Evolutionary conservation across 2,888 invertebrate species (phyloP).

Genomic region (Torymus auratus): DNA sequence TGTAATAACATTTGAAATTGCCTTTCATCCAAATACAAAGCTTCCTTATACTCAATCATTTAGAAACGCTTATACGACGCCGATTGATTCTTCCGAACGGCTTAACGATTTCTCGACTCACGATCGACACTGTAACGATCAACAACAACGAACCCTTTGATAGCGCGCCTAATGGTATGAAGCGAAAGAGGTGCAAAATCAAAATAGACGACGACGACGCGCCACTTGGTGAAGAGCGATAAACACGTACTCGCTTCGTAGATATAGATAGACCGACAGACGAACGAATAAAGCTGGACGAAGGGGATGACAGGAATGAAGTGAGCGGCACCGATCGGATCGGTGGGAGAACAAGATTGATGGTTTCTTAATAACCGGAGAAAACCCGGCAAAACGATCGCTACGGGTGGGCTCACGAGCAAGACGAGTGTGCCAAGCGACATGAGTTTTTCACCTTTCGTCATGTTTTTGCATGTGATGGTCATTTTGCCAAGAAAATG

Average conservation of each 20-base stretch:
- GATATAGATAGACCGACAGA: slow-evolving; percentile 21
- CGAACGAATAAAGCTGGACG: slow-evolving; percentile 18
- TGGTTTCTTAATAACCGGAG: slow-evolving; percentile 74
- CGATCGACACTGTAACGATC: background rate
- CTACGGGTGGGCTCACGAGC: slow-evolving; percentile 62
- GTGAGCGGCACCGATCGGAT: slow-evolving; percentile 5
- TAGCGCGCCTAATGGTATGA: background rate
- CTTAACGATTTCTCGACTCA: background rate
- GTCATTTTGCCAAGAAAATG: too few relatives aligned
- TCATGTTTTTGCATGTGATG: too few relatives aligned
- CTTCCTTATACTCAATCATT: too few relatives aligned
- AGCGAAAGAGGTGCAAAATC: slow-evolving; percentile 10
- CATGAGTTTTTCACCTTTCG: slow-evolving; percentile 64
- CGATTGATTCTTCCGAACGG: too few relatives aligned
- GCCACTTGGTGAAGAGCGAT: background rate
- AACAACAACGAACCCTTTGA: background rate
- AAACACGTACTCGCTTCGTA: slow-evolving; percentile 22
- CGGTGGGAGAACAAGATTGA: slow-evolving; percentile 68
- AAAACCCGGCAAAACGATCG: slow-evolving; percentile 73
- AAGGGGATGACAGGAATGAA: background rate
- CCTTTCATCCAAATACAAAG: too few relatives aligned
- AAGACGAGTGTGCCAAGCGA: slow-evolving; percentile 54
- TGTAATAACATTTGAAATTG: too few relatives aligned
- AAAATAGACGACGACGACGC: background rate
- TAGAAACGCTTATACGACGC: too few relatives aligned